Percentiles rank a stretch among this genome's conserved stretches.
Conservation (phyloP, 2,888 invertebrate species). For the Phytoseiulus persimilis region DNA sequence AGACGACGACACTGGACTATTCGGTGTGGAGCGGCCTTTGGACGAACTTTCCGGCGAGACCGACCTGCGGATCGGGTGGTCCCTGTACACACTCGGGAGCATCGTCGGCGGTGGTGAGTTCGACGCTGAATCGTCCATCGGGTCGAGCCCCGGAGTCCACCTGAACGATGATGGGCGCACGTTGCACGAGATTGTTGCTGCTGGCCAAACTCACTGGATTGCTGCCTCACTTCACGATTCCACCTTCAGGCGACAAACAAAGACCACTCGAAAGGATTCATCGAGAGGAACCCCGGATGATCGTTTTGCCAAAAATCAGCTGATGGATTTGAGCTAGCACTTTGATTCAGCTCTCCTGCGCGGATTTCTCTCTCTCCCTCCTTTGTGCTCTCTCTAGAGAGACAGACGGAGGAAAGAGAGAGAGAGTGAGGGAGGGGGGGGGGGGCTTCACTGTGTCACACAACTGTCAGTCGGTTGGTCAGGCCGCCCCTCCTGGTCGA, state of each 20-base stretch:
- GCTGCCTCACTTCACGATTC: no score
- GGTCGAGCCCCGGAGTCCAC: not conserved
- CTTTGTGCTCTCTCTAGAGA: not conserved
- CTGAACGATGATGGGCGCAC: not conserved
- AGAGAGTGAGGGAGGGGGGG: not conserved
- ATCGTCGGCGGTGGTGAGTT: constrained; percentile 30
- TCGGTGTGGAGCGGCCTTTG: constrained; percentile 27
- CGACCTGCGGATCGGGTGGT: constrained; percentile 18
- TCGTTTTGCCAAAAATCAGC: not conserved
- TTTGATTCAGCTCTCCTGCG: not conserved
- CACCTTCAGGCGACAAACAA: not conserved
- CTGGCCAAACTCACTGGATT: no score
- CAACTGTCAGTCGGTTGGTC: not conserved
- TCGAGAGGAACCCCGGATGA: not conserved
- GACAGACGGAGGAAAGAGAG: not conserved
- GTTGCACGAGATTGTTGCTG: not conserved
- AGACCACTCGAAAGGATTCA: not conserved
- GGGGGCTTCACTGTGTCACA: not conserved
- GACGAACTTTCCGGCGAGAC: constrained; percentile 35
- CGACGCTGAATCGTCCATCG: constrained; percentile 29
- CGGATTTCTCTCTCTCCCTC: not conserved
- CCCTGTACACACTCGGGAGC: constrained; percentile 28
- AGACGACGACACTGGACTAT: constrained; percentile 7
- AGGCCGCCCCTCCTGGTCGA: not conserved
- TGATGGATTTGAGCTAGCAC: not conserved